Percentiles rank a stretch among this genome's conserved stretches.
These are phyloP conservation scores for Strigops habroptila DNA, from an alignment of 2,113 vertebrate genomes.

Conservation along the genomic window DNA sequence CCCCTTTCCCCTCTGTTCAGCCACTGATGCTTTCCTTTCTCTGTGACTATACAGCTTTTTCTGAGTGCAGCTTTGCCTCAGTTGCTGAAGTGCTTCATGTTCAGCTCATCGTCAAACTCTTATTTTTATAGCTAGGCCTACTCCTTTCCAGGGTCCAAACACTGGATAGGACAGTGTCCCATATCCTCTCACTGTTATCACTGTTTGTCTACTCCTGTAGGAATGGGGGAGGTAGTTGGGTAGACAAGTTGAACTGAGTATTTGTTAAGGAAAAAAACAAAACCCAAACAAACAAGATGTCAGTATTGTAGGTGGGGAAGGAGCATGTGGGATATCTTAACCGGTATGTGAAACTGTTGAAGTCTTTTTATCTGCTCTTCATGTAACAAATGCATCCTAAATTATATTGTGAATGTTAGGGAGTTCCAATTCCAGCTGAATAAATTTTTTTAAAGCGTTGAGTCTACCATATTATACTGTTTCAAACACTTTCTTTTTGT, in stretches of 20 bases:
- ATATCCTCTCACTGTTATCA: constrained; percentile 57
- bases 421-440: constrained; percentile 70
- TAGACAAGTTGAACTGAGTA: constrained; percentile 47
- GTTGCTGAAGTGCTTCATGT: constrained; percentile 52
- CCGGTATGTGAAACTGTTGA: constrained; percentile 71
- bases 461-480: constrained; percentile 60
- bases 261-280: not conserved
- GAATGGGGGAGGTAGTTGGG: constrained; percentile 7
- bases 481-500: constrained; percentile 41
- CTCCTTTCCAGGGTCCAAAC: constrained; percentile 69
- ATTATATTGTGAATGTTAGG: constrained; percentile 77
- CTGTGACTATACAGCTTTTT: constrained; percentile 62
- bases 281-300: not conserved
- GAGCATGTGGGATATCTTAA: constrained; percentile 66
- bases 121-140: not conserved
- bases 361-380: constrained; percentile 71
- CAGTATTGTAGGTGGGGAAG: constrained; percentile 71
- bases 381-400: constrained; percentile 74
- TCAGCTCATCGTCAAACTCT: constrained; percentile 53
- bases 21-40: constrained; percentile 32
- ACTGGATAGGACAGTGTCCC: constrained; percentile 60
- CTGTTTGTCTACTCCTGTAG: constrained; percentile 47
- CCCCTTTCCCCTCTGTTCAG: constrained; percentile 3
- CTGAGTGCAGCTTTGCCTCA: constrained; percentile 65
- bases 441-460: constrained; percentile 65